Base-by-base conservation (phyloP, 2,888 invertebrate genomes). In the Cheilosia vernalis region DNA sequence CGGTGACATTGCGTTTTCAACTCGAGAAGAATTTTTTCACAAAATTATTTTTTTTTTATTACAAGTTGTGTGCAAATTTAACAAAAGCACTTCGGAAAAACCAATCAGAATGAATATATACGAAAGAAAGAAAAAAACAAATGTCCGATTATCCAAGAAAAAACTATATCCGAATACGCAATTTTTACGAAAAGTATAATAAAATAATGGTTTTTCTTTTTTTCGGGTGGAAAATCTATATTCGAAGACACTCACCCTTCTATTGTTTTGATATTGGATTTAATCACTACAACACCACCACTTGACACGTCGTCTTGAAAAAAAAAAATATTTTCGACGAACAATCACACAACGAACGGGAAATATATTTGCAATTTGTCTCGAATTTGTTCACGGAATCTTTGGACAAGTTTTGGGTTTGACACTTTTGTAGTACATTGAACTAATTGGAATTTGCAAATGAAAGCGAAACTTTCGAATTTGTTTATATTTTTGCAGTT, bases 221-320 rank as follows among this genome's bases (percentile, higher is more conserved):
- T 64, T 33, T 47, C 60, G 81, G 60, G 61, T 70, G 72, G 67
- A 81, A 81, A 85, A 81, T 85, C 61, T 67, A 77, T 81, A 76
- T 63, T 76, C 58, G 44, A 67, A 60, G 67, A 17, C 70, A 85
- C 85, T 85, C 81, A 85, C 85, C 85, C 81, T 70, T 77, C 67
- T 66, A 77, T 73, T 81, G 77, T 85, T 85, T 80, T 85, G 72
- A 85, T 81, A 77, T 80, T 76, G 70, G 72, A 63, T 81, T 79
- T 64, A 51, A 55, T 81, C 72, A 85, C 72, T 77, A 56, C 76
- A 84, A 79, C 51, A 61, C 61, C 74, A 47, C 69, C 70, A 81
- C 81, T 85, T 85, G 85, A 85, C 85, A 85, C 85, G 85, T 85
- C 85, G 84, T 72, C 80, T 85, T 76, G 30, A 74, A 73, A 69